Evolutionary conservation across 2,888 invertebrate genomes (phyloP).

Genomic region (Tanytarsus gracilentus): DNA sequence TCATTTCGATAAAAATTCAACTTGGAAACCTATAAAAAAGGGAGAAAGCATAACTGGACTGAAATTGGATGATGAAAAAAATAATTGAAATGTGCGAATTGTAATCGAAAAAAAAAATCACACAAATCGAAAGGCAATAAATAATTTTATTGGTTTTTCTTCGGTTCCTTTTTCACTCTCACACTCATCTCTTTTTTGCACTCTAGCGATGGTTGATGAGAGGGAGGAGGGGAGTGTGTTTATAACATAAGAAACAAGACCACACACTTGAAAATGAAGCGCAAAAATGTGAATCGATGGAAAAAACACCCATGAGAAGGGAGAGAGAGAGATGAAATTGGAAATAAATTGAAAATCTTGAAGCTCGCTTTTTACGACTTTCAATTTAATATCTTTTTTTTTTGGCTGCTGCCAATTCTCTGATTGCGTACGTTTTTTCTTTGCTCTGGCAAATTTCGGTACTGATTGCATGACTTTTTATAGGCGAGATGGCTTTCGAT

Average conservation of each 20-base stretch:
- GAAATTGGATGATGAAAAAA: constrained; percentile 11
- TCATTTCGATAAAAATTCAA: not conserved
- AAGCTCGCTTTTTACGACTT: constrained; percentile 25
- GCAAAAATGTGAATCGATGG: not conserved
- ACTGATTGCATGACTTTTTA: no score
- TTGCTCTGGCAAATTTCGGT: no score
- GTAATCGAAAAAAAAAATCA: constrained; percentile 7
- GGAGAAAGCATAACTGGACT: not conserved
- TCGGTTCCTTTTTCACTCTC: constrained; percentile 4
- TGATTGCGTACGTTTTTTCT: constrained; percentile 25
- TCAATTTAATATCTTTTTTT: constrained; percentile 25
- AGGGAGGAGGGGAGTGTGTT: no score
- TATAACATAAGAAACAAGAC: no score
- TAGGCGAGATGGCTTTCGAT: no score
- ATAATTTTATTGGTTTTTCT: constrained; percentile 27
- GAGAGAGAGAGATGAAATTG: constrained; percentile 19
- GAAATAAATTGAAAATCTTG: constrained; percentile 28
- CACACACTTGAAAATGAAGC: no score
- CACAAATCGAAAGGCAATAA: constrained; percentile 27
- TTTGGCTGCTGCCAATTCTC: constrained; percentile 13
- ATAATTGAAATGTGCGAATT: constrained; percentile 18
- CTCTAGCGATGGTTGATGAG: no score
- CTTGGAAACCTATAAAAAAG: constrained; percentile 19
- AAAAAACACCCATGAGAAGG: constrained; percentile 17
- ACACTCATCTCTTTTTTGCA: no score